Evolutionary conservation across 2,113 vertebrate species (phyloP), one percentile per base, ranked within the genome.

Genomic region (Gallinago paraguaiae): DNA sequence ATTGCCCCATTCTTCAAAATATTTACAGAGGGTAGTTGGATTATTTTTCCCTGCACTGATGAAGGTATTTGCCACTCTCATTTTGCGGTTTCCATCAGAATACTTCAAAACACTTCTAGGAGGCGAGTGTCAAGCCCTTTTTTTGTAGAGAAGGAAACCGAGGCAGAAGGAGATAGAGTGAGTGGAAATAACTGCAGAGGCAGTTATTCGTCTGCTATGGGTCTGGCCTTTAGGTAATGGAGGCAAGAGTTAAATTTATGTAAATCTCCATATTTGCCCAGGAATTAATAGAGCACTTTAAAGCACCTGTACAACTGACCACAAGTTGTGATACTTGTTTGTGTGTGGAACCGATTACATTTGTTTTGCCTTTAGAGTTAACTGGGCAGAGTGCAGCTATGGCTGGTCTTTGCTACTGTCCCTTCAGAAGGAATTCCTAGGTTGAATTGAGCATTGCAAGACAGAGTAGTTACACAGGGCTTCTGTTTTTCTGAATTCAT

Each of bases 331-430:
- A 10, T n/a, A 9, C 14, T 63, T 50, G 3, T 57, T 39, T 45
- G n/a, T 22, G 5, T 18, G 19, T 9, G 22, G 61, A n/a, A 11
- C 28, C n/a, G 12, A 24, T 22, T 10, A 43, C 3, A 0, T 4
- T 17, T 4, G 3, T 10, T 82, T 24, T 5, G 10, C 27, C 51
- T 63, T 18, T 3, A 9, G 31, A 35, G 25, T 23, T 8, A 5
- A 9, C 50, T 33, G 68, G 50, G 39, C 5, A n/a, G 59, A 39
- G 15, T 3, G 25, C n/a, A 37, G 51, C 43, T 12, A 1, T 17
- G 45, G 16, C 28, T 41, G 54, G 19, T 2, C 28, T 53, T 25
- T 59, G 14, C 60, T 14, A 0, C 23, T 48, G 11, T 6, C 23
- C 53, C 25, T 50, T 53, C 72, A 69, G 41, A 65, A 64, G 39